Evolutionary conservation across 1,140 invertebrate species (phyloP), one percentile per base, ranked within the genome.

Genomic region (Cherax quadricarinatus): DNA sequence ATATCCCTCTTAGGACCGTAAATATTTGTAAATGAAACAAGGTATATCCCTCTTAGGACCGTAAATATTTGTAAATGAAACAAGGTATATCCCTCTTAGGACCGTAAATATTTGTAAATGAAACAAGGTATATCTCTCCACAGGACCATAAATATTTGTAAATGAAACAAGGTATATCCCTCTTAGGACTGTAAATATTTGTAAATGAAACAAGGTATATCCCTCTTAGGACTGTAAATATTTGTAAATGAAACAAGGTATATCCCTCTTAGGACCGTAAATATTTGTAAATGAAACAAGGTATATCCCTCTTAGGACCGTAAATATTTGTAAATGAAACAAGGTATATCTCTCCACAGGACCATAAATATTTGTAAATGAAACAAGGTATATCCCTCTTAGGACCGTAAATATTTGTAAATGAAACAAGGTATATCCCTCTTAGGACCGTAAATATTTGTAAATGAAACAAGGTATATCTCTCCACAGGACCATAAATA

Each of bases 381-480:
- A 9, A 57, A 9, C 0, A 9, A 57, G 6, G 12, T 57, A 1
- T 57, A 57, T 66, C 21, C 18, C 7, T 75, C 24, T 95, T 89
- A 96, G 95, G 95, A 97, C 79, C 96, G 97, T 95, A n/a, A n/a
- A n/a, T n/a, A n/a, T n/a, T n/a, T n/a, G n/a, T n/a, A n/a, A 57
- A 57, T 57, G 12, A 9, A 57, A 9, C 0, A 9, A 57, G 6
- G 12, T 57, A 1, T 57, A 57, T 66, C 21, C 18, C 7, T 75
- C 24, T 95, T 89, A 96, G 95, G 95, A 97, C 79, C 96, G 97
- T 95, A n/a, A n/a, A n/a, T n/a, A n/a, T n/a, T n/a, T n/a, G n/a
- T n/a, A n/a, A 57, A 57, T 57, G 12, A 9, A 57, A 9, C 0
- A 9, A 57, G 6, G 12, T 57, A 1, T 57, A 57, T 66, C 21